Evolutionary conservation across 2,113 vertebrate species (phyloP), one percentile per base, ranked within the genome.

Genomic region (Pseudorhombus dupliciocellatus): DNA sequence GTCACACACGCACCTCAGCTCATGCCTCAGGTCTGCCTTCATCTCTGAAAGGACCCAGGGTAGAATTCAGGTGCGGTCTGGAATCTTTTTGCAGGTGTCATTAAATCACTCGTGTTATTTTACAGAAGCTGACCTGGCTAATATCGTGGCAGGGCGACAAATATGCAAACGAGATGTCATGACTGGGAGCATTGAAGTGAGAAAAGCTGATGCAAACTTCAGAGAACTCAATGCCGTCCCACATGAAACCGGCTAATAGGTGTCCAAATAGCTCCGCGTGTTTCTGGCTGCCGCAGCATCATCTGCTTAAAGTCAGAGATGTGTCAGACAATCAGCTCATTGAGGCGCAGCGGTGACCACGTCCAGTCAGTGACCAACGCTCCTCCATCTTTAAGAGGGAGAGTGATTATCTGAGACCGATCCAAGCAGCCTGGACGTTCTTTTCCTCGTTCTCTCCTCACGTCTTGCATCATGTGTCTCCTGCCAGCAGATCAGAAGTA

Each of bases 1-100:
- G 50, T 79, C 64, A 76, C 79, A 77, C 63, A 84, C 77, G 73
- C 78, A 86, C 78, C 60, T 82, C 74, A 75, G 75, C 59, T 75
- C 65, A 37, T 7, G 34, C 37, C 48, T 80, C 54, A 56, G 72
- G 70, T 75, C 60, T 58, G 54, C 46, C 54, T 28, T 61, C 42
- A 59, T 52, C 46, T 30, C 21, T 18, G 40, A 18, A 5, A 37
- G 34, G 34, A 53, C 22, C 40, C 22, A 22, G 18, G 28, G 40
- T 11, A 37, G 25, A 15, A 51, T 56, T 59, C 2, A 30, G 59
- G 10, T 31, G 70, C 25, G 5, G 18, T 57, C 54, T 37, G 34
- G 26, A 48, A 20, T 59, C 52, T 5, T 15, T 14, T 50, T 34
- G 48, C 30, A 58, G 22, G 14, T 25, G 30, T 72, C 28, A 16